These are phyloP conservation scores for Tinamus guttatus DNA, from an alignment of 2,113 vertebrate species.

Conservation along the genomic window DNA sequence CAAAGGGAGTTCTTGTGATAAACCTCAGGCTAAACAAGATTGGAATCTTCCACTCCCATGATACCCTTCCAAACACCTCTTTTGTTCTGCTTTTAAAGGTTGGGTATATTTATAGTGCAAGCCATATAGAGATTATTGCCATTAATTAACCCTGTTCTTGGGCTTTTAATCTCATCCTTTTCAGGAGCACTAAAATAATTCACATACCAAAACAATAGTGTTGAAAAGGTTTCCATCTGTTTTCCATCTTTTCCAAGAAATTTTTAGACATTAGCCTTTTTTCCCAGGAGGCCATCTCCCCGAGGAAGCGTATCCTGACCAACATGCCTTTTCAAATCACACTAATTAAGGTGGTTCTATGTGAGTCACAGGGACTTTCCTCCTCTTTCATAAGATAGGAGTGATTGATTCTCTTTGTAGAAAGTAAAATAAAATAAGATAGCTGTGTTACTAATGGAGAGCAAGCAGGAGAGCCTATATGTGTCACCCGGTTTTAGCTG, in stretches of 20 bases:
- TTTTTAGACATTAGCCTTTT: slow-evolving; percentile 10
- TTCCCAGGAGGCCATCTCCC: slow-evolving; percentile 34
- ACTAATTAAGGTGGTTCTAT: slow-evolving; percentile 44
- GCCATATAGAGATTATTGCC: slow-evolving; percentile 18
- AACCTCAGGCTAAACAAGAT: slow-evolving; percentile 60
- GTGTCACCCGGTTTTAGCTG: background rate
- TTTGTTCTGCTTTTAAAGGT: slow-evolving; percentile 31
- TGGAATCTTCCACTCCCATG: slow-evolving; percentile 40
- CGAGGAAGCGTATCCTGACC: background rate
- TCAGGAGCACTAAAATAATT: background rate
- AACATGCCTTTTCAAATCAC: slow-evolving; percentile 10
- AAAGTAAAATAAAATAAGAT: background rate
- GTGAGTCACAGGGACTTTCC: slow-evolving; percentile 70
- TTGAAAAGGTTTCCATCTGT: background rate
- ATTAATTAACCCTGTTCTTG: slow-evolving; percentile 32
- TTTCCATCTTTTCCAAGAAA: slow-evolving; percentile 35
- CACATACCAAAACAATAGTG: background rate
- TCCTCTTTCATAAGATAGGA: slow-evolving; percentile 46
- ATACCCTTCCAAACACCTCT: slow-evolving; percentile 29
- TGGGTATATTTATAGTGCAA: slow-evolving; percentile 54
- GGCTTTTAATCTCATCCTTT: slow-evolving; percentile 34
- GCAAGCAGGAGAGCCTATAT: background rate
- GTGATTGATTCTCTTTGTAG: slow-evolving; percentile 19
- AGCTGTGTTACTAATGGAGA: background rate
- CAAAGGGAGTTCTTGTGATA: slow-evolving; percentile 26